Conservation (phyloP, 2,797 vertebrate species). For the Acestrorhynchus altus region DNA sequence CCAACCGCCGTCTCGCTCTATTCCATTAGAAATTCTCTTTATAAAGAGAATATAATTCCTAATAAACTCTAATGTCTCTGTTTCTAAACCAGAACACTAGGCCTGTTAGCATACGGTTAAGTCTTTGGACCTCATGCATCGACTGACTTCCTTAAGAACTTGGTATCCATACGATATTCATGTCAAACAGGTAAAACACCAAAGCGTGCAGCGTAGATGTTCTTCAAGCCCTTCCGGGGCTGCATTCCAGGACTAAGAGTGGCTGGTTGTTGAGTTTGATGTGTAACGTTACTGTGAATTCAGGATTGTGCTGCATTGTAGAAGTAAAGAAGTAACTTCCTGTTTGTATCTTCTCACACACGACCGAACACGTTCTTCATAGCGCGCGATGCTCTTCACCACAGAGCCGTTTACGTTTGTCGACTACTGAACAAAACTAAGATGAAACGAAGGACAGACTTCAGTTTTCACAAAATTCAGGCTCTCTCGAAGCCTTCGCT, state of each 20-base stretch:
- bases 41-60: no score
- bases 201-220: not conserved
- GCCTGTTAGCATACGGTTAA: not conserved
- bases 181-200: not conserved
- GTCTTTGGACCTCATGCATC: not conserved
- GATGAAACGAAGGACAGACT: no score
- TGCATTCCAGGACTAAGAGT: not conserved
- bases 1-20: not conserved
- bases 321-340: no score
- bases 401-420: not conserved
- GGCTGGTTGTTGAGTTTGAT: not conserved
- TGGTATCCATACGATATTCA: no score
- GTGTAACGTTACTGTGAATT: not conserved
- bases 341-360: not conserved
- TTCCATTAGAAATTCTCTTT: not conserved
- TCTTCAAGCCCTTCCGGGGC: not conserved
- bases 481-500: not conserved
- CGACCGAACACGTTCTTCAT: not conserved
- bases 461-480: no score
- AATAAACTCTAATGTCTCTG: no score
- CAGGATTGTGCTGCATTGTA: not conserved
- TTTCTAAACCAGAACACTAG: no score
- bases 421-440: constrained; percentile 9
- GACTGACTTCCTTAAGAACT: no score
- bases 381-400: not conserved